These are phyloP conservation scores for Lagocephalus sceleratus DNA, from an alignment of 2,797 vertebrate genomes.

Conservation along the genomic window DNA sequence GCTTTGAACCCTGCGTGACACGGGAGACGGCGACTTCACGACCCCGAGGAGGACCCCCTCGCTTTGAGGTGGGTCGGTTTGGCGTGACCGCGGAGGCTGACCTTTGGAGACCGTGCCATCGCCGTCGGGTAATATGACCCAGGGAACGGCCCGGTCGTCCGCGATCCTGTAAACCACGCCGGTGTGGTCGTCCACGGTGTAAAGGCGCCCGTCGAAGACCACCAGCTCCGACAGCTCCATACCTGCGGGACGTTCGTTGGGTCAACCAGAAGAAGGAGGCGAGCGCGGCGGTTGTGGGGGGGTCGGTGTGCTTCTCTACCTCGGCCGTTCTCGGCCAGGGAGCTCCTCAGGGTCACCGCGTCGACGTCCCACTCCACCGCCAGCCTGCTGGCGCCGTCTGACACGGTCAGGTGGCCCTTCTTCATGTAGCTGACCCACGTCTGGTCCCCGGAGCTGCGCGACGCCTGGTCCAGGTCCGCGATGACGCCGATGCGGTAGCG, in stretches of 20 bases:
- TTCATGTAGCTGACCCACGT: slow-evolving; percentile 97
- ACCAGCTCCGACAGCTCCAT: slow-evolving; percentile 96
- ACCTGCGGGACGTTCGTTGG: slow-evolving; percentile 52
- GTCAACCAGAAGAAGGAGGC: not conserved
- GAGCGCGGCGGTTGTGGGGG: no score
- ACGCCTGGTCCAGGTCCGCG: slow-evolving; percentile 89
- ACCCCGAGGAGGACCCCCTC: no score
- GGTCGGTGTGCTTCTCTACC: slow-evolving; percentile 46
- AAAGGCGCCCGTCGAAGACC: slow-evolving; percentile 91
- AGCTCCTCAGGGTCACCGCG: slow-evolving; percentile 79
- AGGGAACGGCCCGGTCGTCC: slow-evolving; percentile 84
- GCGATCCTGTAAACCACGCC: slow-evolving; percentile 91
- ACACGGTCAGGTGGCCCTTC: slow-evolving; percentile 85
- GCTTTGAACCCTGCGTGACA: slow-evolving; percentile 87
- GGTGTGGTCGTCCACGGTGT: slow-evolving; percentile 90
- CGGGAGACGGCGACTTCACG: no score
- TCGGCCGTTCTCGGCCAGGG: slow-evolving; percentile 91
- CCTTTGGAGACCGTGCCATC: slow-evolving; percentile 91
- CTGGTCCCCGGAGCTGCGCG: slow-evolving; percentile 75
- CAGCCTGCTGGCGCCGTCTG: slow-evolving; percentile 77
- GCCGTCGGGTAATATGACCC: slow-evolving; percentile 93
- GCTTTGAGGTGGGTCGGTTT: no score
- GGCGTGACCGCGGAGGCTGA: slow-evolving; percentile 64
- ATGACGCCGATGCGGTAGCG: slow-evolving; percentile 91
- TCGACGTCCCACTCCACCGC: slow-evolving; percentile 87